These are phyloP conservation scores for Aplysina aerophoba DNA, from an alignment of 37 sponge, comb jelly and placozoan species.

Conservation along the genomic window DNA sequence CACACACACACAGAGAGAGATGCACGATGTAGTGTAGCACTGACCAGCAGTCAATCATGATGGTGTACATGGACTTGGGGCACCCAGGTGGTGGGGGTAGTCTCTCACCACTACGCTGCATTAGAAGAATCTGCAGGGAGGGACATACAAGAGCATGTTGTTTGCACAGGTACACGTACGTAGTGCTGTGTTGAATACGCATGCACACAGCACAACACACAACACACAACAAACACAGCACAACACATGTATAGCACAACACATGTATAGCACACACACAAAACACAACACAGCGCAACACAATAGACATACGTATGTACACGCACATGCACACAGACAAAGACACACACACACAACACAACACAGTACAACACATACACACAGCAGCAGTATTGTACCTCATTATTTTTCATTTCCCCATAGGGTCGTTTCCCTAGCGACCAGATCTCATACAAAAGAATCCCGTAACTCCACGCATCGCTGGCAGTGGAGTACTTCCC, in stretches of 20 bases:
- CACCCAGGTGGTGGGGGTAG: slow-evolving; percentile 27
- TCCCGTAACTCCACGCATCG: slow-evolving; percentile 26
- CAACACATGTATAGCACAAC: neutral
- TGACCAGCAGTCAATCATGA: slow-evolving; percentile 40
- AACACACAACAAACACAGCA: neutral
- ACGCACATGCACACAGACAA: no score
- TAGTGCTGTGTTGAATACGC: neutral
- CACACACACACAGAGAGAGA: no score
- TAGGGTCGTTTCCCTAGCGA: slow-evolving; percentile 4
- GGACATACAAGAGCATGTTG: no score
- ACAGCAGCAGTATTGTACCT: slow-evolving; percentile 13
- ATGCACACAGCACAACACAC: neutral
- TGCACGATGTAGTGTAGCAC: neutral
- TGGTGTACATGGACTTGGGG: slow-evolving; percentile 28
- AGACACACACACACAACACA: no score
- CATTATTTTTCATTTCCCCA: slow-evolving; percentile 1
- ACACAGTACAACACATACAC: no score
- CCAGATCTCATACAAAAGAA: slow-evolving; percentile 32
- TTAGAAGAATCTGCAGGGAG: neutral
- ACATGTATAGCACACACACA: neutral
- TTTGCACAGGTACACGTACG: neutral
- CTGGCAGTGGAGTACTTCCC: neutral
- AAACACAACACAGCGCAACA: neutral
- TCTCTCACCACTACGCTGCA: neutral
- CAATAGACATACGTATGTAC: no score